Conservation (phyloP, 1,140 invertebrate species). For the Apocrypta bakeri region DNA sequence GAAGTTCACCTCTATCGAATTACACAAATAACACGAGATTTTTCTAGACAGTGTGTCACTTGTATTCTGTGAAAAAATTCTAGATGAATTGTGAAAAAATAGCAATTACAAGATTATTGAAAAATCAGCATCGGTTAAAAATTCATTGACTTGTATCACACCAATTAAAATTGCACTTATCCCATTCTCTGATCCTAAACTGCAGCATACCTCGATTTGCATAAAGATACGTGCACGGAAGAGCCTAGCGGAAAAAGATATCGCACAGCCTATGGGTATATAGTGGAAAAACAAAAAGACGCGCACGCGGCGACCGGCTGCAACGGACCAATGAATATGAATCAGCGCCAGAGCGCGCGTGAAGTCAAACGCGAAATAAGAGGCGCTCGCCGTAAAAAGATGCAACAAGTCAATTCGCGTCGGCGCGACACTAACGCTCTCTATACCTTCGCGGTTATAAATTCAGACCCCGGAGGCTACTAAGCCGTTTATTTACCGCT, state of each 20-base stretch:
- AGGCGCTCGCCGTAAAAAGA: conserved; percentile 43
- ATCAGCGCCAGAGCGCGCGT: conserved; percentile 28
- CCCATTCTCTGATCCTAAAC: conserved; percentile 30
- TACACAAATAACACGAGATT: too few relatives aligned
- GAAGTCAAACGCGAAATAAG: conserved; percentile 53
- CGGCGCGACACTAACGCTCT: conserved; percentile 13
- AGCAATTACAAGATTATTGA: neutral
- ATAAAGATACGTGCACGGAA: conserved; percentile 38
- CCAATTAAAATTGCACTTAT: conserved; percentile 33
- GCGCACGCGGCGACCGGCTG: neutral
- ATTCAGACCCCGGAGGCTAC: conserved; percentile 48
- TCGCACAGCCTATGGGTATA: neutral
- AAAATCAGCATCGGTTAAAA: conserved; percentile 14
- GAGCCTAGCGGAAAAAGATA: conserved; percentile 6
- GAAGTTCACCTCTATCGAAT: too few relatives aligned
- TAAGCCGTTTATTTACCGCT: conserved; percentile 50
- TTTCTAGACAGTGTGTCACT: too few relatives aligned
- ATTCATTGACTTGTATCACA: neutral
- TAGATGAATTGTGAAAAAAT: neutral
- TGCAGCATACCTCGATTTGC: conserved; percentile 34
- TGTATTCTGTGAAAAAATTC: too few relatives aligned
- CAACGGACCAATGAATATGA: conserved; percentile 45
- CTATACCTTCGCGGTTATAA: conserved; percentile 42
- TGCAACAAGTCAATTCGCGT: conserved; percentile 51
- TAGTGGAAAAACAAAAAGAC: conserved; percentile 22